A percentile compares a stretch with the other conserved stretches of the same genome.
Conservation (phyloP, 1,140 invertebrate species). For the Sycophila sp. region DNA sequence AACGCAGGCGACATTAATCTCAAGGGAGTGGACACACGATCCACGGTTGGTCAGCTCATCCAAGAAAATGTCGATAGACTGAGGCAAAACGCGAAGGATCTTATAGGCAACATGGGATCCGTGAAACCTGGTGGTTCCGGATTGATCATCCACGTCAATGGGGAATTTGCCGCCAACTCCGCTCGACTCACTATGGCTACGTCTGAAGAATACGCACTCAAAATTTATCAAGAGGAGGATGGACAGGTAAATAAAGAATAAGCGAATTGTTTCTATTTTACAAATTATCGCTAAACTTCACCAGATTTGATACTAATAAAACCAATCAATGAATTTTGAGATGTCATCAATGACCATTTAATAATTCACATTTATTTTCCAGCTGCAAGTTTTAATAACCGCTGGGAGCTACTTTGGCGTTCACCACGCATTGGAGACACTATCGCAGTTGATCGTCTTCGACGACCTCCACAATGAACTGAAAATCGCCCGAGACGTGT, state of each 20-base stretch:
- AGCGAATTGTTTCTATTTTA: too few relatives aligned
- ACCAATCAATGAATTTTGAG: too few relatives aligned
- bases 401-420: slow-evolving; percentile 78
- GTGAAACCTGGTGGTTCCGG: slow-evolving; percentile 44
- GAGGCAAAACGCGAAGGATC: slow-evolving; percentile 42
- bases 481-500: slow-evolving; percentile 71
- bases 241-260: too few relatives aligned
- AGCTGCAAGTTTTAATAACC: too few relatives aligned
- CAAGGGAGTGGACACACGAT: slow-evolving; percentile 53
- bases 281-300: neutral
- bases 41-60: slow-evolving; percentile 62
- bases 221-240: slow-evolving; percentile 58
- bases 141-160: slow-evolving; percentile 51
- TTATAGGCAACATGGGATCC: slow-evolving; percentile 7
- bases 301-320: too few relatives aligned
- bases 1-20: slow-evolving; percentile 70
- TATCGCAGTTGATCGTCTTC: slow-evolving; percentile 79
- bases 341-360: too few relatives aligned
- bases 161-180: slow-evolving; percentile 35
- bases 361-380: too few relatives aligned
- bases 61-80: slow-evolving; percentile 56
- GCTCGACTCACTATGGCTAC: slow-evolving; percentile 68
- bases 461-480: slow-evolving; percentile 72
- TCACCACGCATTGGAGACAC: slow-evolving; percentile 81
- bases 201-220: slow-evolving; percentile 76